phyloP scores from a whole-genome alignment of 92 coral and sea anemone species.

The Palythoa caribaeorum region DNA sequence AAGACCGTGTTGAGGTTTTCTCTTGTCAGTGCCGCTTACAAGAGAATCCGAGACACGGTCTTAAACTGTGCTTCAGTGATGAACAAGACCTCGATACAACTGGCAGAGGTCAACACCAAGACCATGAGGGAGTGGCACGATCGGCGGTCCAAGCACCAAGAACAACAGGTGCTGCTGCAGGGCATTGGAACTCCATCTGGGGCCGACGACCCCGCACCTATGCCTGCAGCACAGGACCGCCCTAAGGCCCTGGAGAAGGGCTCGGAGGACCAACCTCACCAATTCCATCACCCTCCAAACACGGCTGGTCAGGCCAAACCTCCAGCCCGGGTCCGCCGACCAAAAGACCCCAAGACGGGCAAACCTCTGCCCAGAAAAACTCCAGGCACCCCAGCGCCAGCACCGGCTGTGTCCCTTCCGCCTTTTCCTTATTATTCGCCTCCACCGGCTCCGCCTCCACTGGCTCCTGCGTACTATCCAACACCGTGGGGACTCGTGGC shows the following conservation, averaged over 20 bases:
- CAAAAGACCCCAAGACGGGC: no score
- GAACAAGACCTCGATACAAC: slow-evolving; percentile 40
- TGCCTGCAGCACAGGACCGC: slow-evolving; percentile 7
- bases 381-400: no score
- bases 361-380: no score
- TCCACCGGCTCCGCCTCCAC: no score
- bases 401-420: no score
- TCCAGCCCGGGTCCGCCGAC: not conserved
- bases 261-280: not conserved
- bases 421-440: no score
- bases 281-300: slow-evolving; percentile 11
- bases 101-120: slow-evolving; percentile 36
- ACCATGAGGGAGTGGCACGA: slow-evolving; percentile 8
- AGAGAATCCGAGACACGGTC: not conserved
- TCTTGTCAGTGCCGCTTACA: slow-evolving; percentile 26
- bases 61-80: slow-evolving; percentile 22
- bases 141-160: slow-evolving; percentile 6
- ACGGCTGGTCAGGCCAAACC: slow-evolving; percentile 35
- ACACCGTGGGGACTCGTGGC: no score
- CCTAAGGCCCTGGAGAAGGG: slow-evolving; percentile 12
- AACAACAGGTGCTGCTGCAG: slow-evolving; percentile 36
- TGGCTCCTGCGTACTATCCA: no score
- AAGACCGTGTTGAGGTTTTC: slow-evolving; percentile 32
- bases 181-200: not conserved
- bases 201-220: not conserved